These are phyloP conservation scores for Teinopalpus imperialis DNA, from an alignment of 2,888 invertebrate genomes.

Conservation along the genomic window DNA sequence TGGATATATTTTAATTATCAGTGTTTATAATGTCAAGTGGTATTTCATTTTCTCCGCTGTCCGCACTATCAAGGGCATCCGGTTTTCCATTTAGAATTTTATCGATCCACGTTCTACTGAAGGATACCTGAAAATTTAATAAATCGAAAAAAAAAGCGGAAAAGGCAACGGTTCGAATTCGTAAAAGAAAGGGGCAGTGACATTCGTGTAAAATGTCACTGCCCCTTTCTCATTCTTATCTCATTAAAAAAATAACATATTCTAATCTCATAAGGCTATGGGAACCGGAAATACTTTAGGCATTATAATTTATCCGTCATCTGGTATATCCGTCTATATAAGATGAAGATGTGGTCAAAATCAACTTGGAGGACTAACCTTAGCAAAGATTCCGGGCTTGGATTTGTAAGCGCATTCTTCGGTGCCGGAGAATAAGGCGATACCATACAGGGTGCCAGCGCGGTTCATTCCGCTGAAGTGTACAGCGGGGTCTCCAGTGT, in stretches of 20 bases:
- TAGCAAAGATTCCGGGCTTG: slow-evolving; percentile 71
- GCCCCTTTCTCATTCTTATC: too few species aligned
- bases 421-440: slow-evolving; percentile 71
- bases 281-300: too few species aligned
- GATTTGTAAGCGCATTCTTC: slow-evolving; percentile 72
- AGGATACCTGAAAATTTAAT: slow-evolving; percentile 54
- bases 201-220: too few species aligned
- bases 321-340: too few species aligned
- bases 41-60: slow-evolving; percentile 64
- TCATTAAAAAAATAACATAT: too few species aligned
- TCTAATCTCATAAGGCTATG: too few species aligned
- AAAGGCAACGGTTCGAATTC: too few species aligned
- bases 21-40: slow-evolving; percentile 39
- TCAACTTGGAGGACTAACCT: too few species aligned
- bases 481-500: slow-evolving; percentile 73
- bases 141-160: too few species aligned
- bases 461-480: slow-evolving; percentile 65
- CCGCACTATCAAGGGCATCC: slow-evolving; percentile 53
- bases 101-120: slow-evolving; percentile 65
- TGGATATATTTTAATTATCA: slow-evolving; percentile 12
- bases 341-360: too few species aligned
- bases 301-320: too few species aligned
- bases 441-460: slow-evolving; percentile 65
- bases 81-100: slow-evolving; percentile 45
- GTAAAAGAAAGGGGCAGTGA: too few species aligned